A percentile compares a stretch with the other conserved stretches of the same genome.
Evolutionary conservation across 1,140 invertebrate genomes (phyloP).

Genomic region (Drosophila tristis): DNA sequence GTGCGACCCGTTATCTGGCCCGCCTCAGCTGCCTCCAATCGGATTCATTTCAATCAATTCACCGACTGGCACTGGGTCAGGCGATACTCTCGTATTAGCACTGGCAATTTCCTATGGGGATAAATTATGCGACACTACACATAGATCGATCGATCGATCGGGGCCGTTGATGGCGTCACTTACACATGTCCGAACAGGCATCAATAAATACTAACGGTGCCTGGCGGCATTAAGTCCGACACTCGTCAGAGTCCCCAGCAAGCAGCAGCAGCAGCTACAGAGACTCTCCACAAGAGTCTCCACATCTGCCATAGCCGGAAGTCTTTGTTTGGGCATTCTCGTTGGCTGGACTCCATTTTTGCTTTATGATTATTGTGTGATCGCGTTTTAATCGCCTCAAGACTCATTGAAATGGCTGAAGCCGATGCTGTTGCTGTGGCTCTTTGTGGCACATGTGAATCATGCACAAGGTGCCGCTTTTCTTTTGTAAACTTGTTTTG

Average conservation of each 20-base stretch:
- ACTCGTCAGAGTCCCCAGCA: slow-evolving; percentile 1
- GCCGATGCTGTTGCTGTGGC: slow-evolving; percentile 2
- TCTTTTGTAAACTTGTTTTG: slow-evolving; percentile 57
- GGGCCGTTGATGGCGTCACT: slow-evolving; percentile 62
- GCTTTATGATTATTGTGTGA: slow-evolving; percentile 78
- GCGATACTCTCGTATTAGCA: slow-evolving; percentile 50
- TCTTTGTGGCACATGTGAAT: slow-evolving; percentile 71
- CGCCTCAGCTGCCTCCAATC: slow-evolving; percentile 13
- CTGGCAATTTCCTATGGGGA: slow-evolving; percentile 65
- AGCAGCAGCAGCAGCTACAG: background rate
- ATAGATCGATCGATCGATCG: slow-evolving; percentile 9
- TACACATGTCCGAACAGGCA: slow-evolving; percentile 71
- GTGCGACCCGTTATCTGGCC: slow-evolving; percentile 7
- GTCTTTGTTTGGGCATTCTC: slow-evolving; percentile 69
- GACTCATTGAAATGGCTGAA: background rate
- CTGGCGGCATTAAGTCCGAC: slow-evolving; percentile 20
- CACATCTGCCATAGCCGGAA: slow-evolving; percentile 55
- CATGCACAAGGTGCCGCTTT: slow-evolving; percentile 54
- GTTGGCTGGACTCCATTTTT: slow-evolving; percentile 34
- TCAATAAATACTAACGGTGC: slow-evolving; percentile 77
- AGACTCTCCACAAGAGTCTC: background rate
- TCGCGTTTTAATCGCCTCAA: slow-evolving; percentile 72
- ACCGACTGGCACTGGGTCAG: slow-evolving; percentile 63
- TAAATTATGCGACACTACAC: slow-evolving; percentile 71
- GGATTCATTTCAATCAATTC: slow-evolving; percentile 66